phyloP scores from a whole-genome alignment of 2,888 invertebrate genomes.

The Acleris holmiana region DNA sequence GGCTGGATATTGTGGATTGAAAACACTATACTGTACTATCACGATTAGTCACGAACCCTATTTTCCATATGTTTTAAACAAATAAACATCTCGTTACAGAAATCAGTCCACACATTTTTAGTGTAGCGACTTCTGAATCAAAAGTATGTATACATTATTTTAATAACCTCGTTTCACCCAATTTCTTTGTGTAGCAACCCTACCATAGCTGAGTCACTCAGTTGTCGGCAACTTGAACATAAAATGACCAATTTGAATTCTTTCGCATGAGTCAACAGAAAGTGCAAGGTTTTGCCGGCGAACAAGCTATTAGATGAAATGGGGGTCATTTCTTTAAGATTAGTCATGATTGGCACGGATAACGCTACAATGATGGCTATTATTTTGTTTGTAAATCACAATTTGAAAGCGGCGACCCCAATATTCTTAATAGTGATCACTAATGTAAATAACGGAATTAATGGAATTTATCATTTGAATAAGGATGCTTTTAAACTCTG shows the following conservation, averaged over 20 bases:
- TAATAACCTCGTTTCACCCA: background rate
- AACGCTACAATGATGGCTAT: background rate
- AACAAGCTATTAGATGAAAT: conserved; percentile 4
- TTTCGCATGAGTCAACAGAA: conserved; percentile 24
- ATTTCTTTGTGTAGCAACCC: conserved; percentile 3
- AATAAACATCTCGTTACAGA: too few species aligned
- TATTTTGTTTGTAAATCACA: background rate
- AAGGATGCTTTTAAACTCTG: too few species aligned
- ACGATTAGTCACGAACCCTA: too few species aligned
- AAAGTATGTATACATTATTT: background rate
- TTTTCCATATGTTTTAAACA: too few species aligned
- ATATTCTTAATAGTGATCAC: background rate
- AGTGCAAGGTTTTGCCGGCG: conserved; percentile 16
- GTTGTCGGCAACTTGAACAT: conserved; percentile 14
- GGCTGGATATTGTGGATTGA: too few species aligned
- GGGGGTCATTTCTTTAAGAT: conserved; percentile 19
- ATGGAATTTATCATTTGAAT: too few species aligned
- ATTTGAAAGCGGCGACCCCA: background rate
- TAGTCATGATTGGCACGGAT: conserved; percentile 7
- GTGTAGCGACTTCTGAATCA: too few species aligned
- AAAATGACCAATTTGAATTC: conserved; percentile 24
- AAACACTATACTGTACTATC: too few species aligned
- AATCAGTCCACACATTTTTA: too few species aligned
- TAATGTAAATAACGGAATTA: too few species aligned
- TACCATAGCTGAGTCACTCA: conserved; percentile 24